Base-by-base conservation (phyloP, 2,888 invertebrate species). In the Rotaria magnacalcarata region DNA sequence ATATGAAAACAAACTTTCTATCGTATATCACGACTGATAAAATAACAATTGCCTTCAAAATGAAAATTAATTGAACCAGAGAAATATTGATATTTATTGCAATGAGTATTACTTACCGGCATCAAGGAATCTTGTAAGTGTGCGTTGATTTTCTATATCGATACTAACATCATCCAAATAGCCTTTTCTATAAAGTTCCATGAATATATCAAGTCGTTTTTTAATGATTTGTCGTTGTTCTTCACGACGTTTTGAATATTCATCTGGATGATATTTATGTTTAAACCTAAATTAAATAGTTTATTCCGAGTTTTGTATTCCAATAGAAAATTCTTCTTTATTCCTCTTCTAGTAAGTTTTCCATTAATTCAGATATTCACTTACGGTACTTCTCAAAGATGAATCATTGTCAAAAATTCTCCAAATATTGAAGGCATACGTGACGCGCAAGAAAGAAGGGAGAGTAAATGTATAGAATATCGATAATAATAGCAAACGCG, bases 251-350 rank as follows among this genome's bases (percentile, higher is more conserved):
- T 95, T 96, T 56, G 95, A 93, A 85, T 95, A 95, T 90, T 98
- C 97, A 91, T 96, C 96, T 6, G 99, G 99, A 91, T 99, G 98
- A 90, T 98, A 99, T 93, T 98, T 98, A 89, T 95, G 94, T 92
- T 97, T 96, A 93, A 99, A 99, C 98, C 99, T 99, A 88, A 10
- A 88, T 87, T 84, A 87, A 24, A 60, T 27, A 58, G 34, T 27
- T 67, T 16, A 67, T 27, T 3, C 14, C 14, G 11, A 4, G 34
- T 34, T 34, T 50, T 67, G 14, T 16, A 5, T 34, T 14, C 14
- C 1, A 67, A 67, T 67, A 7, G 0, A 67, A 67, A 24, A 52
- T 1, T 52, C 4, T 52, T 14, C 3, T 2, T 52, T 14, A 52
- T 16, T 16, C 16, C 52, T 54, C 24, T 14, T 34, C 19, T 5